Evolutionary conservation across 1,140 invertebrate species (phyloP).

Genomic region (Cydia fagiglandana): DNA sequence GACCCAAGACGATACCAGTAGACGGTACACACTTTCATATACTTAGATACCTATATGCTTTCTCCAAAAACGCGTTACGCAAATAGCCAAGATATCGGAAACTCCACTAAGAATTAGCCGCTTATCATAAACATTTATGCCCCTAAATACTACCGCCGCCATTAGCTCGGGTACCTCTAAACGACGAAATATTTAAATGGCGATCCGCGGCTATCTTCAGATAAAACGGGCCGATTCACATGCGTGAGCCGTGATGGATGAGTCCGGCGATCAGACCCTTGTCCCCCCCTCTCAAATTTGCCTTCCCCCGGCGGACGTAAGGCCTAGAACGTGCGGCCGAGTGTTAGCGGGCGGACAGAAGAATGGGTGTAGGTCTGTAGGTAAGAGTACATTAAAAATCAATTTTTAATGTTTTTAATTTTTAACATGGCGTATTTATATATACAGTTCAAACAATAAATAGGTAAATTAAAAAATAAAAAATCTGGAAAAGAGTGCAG

Average conservation of each 20-base stretch:
- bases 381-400: neutral
- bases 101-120: neutral
- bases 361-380: neutral
- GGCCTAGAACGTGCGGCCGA: conserved; percentile 36
- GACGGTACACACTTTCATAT: too few species aligned
- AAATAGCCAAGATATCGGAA: neutral
- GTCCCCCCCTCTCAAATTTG: conserved; percentile 66
- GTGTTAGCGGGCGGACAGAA: conserved; percentile 16
- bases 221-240: conserved; percentile 77
- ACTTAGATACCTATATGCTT: too few species aligned
- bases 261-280: conserved; percentile 75
- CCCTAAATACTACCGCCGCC: conserved; percentile 33
- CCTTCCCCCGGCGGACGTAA: conserved; percentile 58
- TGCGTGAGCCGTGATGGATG: conserved; percentile 78
- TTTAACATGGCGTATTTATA: too few species aligned
- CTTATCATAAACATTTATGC: conserved; percentile 20
- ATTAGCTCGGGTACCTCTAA: conserved; percentile 53
- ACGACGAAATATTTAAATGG: conserved; percentile 77
- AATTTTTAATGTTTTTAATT: too few species aligned
- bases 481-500: too few species aligned
- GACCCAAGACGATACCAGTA: too few species aligned
- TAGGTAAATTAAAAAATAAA: too few species aligned
- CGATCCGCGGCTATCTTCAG: conserved; percentile 72
- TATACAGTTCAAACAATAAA: too few species aligned
- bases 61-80: too few species aligned